These are phyloP conservation scores for Coptotermes formosanus DNA, from an alignment of 1,140 invertebrate genomes.

Conservation along the genomic window DNA sequence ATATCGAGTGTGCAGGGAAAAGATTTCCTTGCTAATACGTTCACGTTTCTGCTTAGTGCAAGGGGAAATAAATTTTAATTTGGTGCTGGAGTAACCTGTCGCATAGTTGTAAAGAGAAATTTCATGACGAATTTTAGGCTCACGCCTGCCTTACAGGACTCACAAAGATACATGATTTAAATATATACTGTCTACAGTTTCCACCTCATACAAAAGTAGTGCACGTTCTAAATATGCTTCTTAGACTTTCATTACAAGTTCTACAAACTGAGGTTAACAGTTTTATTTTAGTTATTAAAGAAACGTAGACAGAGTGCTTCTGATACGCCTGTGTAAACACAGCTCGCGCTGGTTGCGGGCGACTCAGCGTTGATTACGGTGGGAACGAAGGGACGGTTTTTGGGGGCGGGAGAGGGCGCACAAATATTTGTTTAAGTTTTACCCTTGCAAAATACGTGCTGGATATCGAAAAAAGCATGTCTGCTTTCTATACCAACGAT, in stretches of 20 bases:
- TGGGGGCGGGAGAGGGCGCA: neutral
- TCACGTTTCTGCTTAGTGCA: no score
- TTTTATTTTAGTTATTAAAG: slow-evolving; percentile 11
- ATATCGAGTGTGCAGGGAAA: no score
- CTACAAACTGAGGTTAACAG: neutral
- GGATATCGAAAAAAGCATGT: neutral
- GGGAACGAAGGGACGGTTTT: neutral
- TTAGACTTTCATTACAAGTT: neutral
- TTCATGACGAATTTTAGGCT: no score
- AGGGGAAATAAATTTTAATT: no score
- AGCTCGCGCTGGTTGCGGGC: neutral
- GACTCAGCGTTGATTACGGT: neutral
- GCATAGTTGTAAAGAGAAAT: no score
- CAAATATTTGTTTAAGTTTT: neutral
- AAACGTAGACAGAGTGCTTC: neutral
- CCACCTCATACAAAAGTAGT: neutral
- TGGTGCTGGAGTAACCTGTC: no score
- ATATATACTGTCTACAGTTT: no score
- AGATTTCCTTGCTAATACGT: no score
- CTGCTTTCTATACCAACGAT: neutral
- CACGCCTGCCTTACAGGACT: no score
- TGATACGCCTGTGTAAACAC: neutral
- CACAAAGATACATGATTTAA: no score
- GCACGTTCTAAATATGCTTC: neutral
- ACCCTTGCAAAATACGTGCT: neutral